Evolutionary conservation across 2,797 vertebrate species (phyloP), one percentile per base, ranked within the genome.

Genomic region (Acrocephalus scirpaceus): DNA sequence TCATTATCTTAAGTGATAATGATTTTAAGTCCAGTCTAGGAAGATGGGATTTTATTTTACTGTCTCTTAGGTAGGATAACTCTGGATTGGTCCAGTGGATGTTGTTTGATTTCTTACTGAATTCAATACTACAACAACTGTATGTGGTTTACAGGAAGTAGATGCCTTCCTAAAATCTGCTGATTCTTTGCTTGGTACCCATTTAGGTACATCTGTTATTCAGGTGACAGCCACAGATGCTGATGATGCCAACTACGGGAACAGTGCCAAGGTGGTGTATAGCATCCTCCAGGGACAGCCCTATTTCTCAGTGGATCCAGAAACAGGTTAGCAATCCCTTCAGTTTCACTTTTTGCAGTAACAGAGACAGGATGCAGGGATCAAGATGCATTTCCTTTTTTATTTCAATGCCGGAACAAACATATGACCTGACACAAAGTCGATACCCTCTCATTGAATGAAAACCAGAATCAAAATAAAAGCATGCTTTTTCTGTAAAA

Each of bases 241-340:
- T 2, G 99, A 99, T 81, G 99, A 99, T 88, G 98, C 98, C 93
- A 99, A 98, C 27, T 99, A 99, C 1, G 99, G 99, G 92, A 99
- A 99, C 96, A 99, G 99, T 75, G 99, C 99, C 94, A 99, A 99
- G 96, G 98, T 99, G 27, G 99, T 99, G 14, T 99, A 99, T 70
- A 99, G 99, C 95, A 99, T 99, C 54, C 97, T 99, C 29, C 99
- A 99, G 92, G 99, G 99, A 87, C 99, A 99, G 48, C 99, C 99
- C 0, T 99, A 99, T 84, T 99, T 99, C 97, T 99, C 99, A 45
- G 98, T 99, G 96, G 99, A 99, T 89, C 99, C 99, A 44, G 99
- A 99, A 89, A 99, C 99, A 86, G 99, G 99, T 99, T 94, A 97
- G 97, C 30, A 53, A 42, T 5, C 57, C 26, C 38, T 42, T 62